Base-by-base conservation (phyloP, 2,113 vertebrate species). In the Serinus canaria region DNA sequence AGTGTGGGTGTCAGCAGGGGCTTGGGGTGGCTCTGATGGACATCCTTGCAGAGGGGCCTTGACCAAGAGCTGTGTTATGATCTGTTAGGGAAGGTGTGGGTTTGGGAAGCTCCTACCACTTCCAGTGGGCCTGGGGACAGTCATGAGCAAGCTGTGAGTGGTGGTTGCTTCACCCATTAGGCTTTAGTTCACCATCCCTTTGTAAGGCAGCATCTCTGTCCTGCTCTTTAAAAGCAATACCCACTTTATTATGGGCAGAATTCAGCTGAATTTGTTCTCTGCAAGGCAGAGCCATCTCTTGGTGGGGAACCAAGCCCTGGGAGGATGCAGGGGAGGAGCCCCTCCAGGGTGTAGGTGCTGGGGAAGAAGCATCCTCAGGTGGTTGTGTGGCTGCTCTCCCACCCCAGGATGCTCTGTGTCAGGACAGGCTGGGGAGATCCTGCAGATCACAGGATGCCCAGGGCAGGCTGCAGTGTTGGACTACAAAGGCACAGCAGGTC, bases 121-220 rank as follows among this genome's bases (percentile, higher is more conserved):
- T 59, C 49, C n/a, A 68, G 12, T 33, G 39, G 15, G 7, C 16
- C 7, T 78, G n/a, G 24, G 31, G 16, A 47, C 21, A 8, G 3
- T 8, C 7, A 19, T 11, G 31, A 92, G 33, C 7, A 10, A 17
- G 35, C 39, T 49, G n/a, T 0, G 0, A 49, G 15, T 14, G 4
- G 35, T 2, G 0, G 3, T 53, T 62, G 11, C 25, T 75, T 92
- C 7, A 13, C 33, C n/a, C 75, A 0, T 66, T 39, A 8, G 63
- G 59, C 27, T 83, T 76, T 91, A 63, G 80, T 66, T 9, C 23
- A 50, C 14, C 27, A 52, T 11, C 8, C 3, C 17, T 80, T 86
- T 27, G 15, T 44, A 52, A 92, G 56, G 41, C 47, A 79, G 62
- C 23, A 59, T 76, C 33, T 86, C 27, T 73, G 10, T 27, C 77